phyloP scores from a whole-genome alignment of 2,888 invertebrate genomes.

The Troides oblongomaculatus region DNA sequence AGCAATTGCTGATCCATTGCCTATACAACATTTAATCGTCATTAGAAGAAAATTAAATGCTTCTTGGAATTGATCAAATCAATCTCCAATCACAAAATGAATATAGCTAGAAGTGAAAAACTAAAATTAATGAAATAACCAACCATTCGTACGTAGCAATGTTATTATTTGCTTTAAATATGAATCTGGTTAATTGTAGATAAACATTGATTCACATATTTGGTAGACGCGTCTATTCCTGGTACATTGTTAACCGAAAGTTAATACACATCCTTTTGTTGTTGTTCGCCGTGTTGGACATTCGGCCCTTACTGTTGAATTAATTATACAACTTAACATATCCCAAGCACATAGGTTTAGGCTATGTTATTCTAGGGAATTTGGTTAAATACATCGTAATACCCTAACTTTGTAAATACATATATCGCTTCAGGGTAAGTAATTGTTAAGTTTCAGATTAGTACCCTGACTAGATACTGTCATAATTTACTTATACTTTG shows the following conservation, averaged over 20 bases:
- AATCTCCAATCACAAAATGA: too few species aligned
- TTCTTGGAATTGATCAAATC: too few species aligned
- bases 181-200: neutral
- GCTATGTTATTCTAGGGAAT: conserved; percentile 3
- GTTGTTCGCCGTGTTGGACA: conserved; percentile 12
- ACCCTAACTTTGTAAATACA: neutral
- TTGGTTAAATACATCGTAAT: neutral
- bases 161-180: neutral
- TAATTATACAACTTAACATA: conserved; percentile 17
- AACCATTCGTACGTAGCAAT: neutral
- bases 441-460: neutral
- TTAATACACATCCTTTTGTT: conserved; percentile 13
- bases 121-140: neutral
- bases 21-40: too few species aligned
- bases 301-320: conserved; percentile 11
- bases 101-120: neutral
- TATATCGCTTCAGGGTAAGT: neutral
- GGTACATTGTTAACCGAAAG: conserved; percentile 12
- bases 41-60: too few species aligned
- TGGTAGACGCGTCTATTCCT: neutral
- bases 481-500: too few species aligned
- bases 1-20: too few species aligned
- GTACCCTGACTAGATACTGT: neutral
- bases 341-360: neutral
- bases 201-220: neutral